Percentiles rank a stretch among this genome's conserved stretches.
phyloP scores from a whole-genome alignment of 35 echinoderm and acorn worm genomes.

The Heliocidaris tuberculata region DNA sequence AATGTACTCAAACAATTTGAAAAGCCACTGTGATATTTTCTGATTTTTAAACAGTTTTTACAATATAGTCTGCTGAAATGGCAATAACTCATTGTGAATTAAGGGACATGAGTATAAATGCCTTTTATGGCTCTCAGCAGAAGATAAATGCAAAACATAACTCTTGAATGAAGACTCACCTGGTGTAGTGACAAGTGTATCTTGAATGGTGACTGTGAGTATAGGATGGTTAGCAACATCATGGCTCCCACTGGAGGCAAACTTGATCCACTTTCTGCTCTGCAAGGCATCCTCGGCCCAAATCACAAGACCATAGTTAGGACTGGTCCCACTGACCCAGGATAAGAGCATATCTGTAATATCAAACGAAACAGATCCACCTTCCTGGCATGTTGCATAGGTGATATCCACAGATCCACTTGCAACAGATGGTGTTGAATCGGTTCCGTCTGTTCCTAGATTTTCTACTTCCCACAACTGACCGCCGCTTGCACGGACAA shows the following conservation, averaged over 20 bases:
- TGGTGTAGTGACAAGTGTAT: not conserved
- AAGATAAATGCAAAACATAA: too few relatives aligned
- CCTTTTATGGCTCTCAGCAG: too few relatives aligned
- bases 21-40: too few relatives aligned
- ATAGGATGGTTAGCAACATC: not conserved
- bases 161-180: not conserved
- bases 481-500: not conserved
- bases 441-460: not conserved
- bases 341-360: not conserved
- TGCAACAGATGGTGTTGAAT: not conserved
- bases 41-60: too few relatives aligned
- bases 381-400: not conserved
- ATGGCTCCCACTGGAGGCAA: constrained; percentile 2
- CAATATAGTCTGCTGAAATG: too few relatives aligned
- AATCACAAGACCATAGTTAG: constrained; percentile 23
- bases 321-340: not conserved
- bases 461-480: not conserved
- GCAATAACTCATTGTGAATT: too few relatives aligned
- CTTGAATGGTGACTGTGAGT: constrained; percentile 9
- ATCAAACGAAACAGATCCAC: constrained; percentile 8
- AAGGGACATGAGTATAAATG: too few relatives aligned
- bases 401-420: not conserved
- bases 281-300: constrained; percentile 16
- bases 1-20: too few relatives aligned
- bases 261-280: not conserved